Percentiles rank a stretch among this genome's conserved stretches.
Conservation (phyloP, 2,797 vertebrate species). For the Linurgus olivaceus region DNA sequence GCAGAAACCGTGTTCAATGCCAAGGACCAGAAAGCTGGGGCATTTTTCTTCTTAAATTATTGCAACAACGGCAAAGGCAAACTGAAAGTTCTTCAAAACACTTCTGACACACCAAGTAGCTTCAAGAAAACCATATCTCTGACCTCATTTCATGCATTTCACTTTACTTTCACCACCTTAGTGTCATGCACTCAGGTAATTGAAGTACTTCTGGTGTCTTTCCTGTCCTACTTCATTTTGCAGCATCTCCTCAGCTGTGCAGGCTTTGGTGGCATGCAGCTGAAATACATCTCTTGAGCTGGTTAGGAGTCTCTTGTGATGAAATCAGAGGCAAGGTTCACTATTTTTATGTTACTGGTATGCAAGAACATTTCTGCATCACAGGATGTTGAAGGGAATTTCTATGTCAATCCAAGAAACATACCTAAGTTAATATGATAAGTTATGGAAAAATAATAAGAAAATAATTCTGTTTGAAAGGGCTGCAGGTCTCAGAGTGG, state of each 20-base stretch:
- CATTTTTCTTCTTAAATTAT: background rate
- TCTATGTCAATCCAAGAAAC: background rate
- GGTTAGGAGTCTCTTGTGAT: background rate
- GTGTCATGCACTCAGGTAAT: background rate
- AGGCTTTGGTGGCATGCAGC: background rate
- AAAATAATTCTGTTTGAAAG: background rate
- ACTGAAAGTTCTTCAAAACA: background rate
- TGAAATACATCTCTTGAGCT: background rate
- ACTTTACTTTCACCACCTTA: background rate
- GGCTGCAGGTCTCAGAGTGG: background rate
- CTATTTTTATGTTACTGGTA: background rate
- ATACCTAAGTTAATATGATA: background rate
- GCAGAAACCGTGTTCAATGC: background rate
- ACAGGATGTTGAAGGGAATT: background rate
- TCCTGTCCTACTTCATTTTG: background rate
- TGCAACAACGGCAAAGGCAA: background rate
- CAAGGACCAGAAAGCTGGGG: rapidly evolving
- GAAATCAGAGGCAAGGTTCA: background rate
- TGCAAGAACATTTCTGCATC: background rate
- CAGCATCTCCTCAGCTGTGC: background rate
- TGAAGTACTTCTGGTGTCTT: background rate
- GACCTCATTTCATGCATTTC: slow-evolving; percentile 10
- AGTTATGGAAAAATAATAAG: background rate
- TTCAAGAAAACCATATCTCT: background rate
- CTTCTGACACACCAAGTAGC: background rate